Conservation (phyloP, 1,140 invertebrate species). For the Sinonovacula constricta region DNA sequence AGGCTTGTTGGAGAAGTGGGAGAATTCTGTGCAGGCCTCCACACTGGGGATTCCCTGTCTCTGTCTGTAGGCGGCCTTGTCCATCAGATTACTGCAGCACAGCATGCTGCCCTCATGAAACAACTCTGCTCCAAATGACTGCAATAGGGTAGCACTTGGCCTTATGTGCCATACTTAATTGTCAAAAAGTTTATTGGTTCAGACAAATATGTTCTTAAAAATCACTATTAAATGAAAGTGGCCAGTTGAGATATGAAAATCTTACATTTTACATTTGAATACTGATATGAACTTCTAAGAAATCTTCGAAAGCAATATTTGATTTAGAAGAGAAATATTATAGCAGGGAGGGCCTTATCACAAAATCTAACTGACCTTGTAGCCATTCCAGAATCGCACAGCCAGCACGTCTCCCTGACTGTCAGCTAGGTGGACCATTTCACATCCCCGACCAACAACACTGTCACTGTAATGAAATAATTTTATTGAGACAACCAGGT, state of each 20-base stretch:
- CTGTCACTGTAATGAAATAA: too few relatives aligned
- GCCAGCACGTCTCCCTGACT: slow-evolving; percentile 25
- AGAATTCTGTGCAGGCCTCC: slow-evolving; percentile 11
- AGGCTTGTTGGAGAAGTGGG: slow-evolving; percentile 27
- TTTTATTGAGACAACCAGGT: too few relatives aligned
- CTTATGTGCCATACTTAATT: too few relatives aligned
- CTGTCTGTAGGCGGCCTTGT: slow-evolving; percentile 9
- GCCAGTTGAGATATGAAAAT: too few relatives aligned
- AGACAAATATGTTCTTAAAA: too few relatives aligned
- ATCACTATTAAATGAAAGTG: too few relatives aligned
- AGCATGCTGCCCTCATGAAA: slow-evolving; percentile 15
- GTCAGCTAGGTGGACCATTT: slow-evolving; percentile 38
- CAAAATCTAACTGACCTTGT: slow-evolving; percentile 33
- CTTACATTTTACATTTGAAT: too few relatives aligned
- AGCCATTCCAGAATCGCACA: slow-evolving; percentile 19
- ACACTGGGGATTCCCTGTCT: not conserved
- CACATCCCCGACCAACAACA: slow-evolving; percentile 6
- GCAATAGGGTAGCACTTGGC: not conserved
- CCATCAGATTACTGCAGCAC: slow-evolving; percentile 38
- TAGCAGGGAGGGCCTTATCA: too few relatives aligned
- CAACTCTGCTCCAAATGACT: slow-evolving; percentile 37
- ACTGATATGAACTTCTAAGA: too few relatives aligned
- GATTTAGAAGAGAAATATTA: too few relatives aligned
- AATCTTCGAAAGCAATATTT: too few relatives aligned
- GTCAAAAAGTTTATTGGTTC: too few relatives aligned